phyloP scores from a whole-genome alignment of 2,888 invertebrate species.

The Drosophila mayaguana region DNA sequence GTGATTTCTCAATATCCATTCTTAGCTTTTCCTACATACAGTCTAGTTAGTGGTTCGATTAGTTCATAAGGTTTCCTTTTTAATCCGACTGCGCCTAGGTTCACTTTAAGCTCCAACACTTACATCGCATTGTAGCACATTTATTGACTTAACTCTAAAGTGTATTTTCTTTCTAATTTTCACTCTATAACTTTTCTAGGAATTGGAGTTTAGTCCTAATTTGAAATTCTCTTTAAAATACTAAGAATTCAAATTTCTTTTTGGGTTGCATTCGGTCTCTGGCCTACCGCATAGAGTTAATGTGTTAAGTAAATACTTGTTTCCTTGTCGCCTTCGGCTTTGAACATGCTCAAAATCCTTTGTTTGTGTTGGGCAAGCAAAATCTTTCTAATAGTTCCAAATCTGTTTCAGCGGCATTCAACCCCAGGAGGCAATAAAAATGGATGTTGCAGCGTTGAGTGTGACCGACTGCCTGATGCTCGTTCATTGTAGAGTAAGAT shows the following conservation, averaged over 20 bases:
- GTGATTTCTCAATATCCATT: too few species aligned
- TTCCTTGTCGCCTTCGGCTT: constrained; percentile 1
- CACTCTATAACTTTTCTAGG: too few species aligned
- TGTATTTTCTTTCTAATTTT: background rate
- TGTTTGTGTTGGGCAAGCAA: constrained; percentile 28
- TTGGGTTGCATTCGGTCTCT: background rate
- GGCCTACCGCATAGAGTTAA: background rate
- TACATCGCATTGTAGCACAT: background rate
- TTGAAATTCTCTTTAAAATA: background rate
- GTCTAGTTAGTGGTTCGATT: too few species aligned
- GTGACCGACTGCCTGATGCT: background rate
- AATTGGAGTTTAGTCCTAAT: too few species aligned
- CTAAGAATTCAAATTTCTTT: background rate
- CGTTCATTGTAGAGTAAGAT: background rate
- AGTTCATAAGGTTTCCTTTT: too few species aligned
- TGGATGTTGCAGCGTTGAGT: background rate
- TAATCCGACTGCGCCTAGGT: too few species aligned
- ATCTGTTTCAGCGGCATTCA: constrained; percentile 15
- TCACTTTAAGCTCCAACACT: too few species aligned
- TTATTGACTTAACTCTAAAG: background rate
- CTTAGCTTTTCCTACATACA: too few species aligned
- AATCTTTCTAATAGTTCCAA: constrained; percentile 29
- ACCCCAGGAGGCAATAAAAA: background rate
- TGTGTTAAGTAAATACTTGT: constrained; percentile 4
- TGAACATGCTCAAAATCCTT: background rate